Evolutionary conservation across 2,888 invertebrate species (phyloP), one percentile per base, ranked within the genome.

Genomic region (Tipula vernalis): DNA sequence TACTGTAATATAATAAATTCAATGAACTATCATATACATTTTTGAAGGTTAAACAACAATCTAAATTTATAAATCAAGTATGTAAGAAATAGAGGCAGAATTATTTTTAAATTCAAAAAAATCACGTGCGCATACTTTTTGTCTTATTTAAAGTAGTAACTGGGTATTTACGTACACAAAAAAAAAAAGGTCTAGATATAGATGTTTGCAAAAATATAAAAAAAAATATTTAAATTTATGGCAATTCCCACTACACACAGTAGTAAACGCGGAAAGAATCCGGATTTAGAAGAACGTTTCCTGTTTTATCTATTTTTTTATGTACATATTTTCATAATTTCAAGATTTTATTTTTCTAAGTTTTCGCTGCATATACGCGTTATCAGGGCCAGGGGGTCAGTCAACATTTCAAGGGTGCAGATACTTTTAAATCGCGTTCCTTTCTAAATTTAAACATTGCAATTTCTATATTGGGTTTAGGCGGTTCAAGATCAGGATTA

Each of bases 21-120:
- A 71, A 71, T 71, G 71, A 71, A 71, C 71, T 71, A 71, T 71
- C 28, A 28, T 71, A 71, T 28, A 71, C 71, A 71, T 71, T 28
- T 71, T 71, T 71, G 71, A 71, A 71, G 71, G 71, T 71, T 71
- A 71, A 71, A 71, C 71, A 71, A 71, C 71, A 71, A 71, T 71
- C 71, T 71, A 71, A 71, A 71, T 10, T 71, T 71, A 71, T 28
- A 71, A 71, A 71, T 71, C 71, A 71, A 71, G 71, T 71, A 71
- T 71, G 8, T 71, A 71, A 28, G 71, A 71, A 71, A 71, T 71
- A 71, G 71, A 71, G 71, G 71, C 71, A 71, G 13, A 71, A 71
- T 28, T 28, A 71, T 28, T 18, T 28, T 28, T 28, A 28, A 71
- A 71, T 71, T 71, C 28, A 71, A 28, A 28, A 71, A 71, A 51